Evolutionary conservation across 2,797 vertebrate genomes (phyloP), one percentile per base, ranked within the genome.

Genomic region (Lepidocolaptes lacrymiger): DNA sequence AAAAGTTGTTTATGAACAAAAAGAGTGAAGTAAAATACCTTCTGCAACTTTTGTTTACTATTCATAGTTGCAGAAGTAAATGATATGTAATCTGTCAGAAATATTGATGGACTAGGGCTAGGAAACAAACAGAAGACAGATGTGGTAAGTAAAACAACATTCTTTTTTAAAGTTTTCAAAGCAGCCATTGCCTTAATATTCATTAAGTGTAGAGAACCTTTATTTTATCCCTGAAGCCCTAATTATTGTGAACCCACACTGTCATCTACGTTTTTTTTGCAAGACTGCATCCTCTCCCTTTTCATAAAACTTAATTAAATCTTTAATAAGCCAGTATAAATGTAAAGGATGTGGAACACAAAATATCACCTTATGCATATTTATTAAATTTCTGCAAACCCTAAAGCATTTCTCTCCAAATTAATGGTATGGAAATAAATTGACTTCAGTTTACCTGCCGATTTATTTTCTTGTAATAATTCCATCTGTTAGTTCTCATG

Each of bases 291-390:
- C 41, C 49, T 91, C 75, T 91, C 64, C 22, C 54, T 64, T 91
- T 94, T 88, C 83, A 83, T 81, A 92, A 94, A 87, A 93, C 78
- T 95, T 97, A 95, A 97, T 96, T 96, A 96, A 94, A 96, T 94
- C 95, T 93, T 93, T 96, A 97, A 96, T 96, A 97, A 95, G 95
- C 72, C 76, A 93, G 89, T 95, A 96, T 96, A 96, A 96, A 97
- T 95, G 96, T 96, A 97, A 96, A 97, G 92, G 75, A 89, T 92
- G 93, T 83, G 72, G 81, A 94, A 96, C 64, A 93, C 64, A 88
- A 94, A 96, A 23, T 85, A 94, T 48, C 89, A 96, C 93, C 95
- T 88, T 95, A 93, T 95, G 95, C 93, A 97, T 97, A 94, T 94
- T 96, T 96, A 97, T 94, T 91, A 75, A 58, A 94, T 69, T 94